Evolutionary conservation across 2,888 invertebrate genomes (phyloP).

Genomic region (Orthosia gothica): DNA sequence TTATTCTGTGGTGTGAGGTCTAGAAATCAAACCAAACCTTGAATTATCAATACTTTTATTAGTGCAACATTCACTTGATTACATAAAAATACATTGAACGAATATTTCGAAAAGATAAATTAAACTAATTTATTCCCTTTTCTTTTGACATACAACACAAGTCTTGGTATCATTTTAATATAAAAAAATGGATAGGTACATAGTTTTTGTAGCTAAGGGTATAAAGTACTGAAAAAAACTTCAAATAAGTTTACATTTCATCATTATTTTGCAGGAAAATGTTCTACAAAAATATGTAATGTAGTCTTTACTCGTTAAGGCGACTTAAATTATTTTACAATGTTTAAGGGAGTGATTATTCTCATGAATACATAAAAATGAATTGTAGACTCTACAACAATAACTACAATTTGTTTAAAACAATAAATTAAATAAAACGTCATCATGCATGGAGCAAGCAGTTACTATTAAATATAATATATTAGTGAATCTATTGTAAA

Average conservation of each 20-base stretch:
- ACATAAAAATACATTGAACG: slow-evolving; percentile 69
- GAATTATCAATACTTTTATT: slow-evolving; percentile 74
- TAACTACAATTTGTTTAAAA: neutral
- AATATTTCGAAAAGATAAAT: slow-evolving; percentile 48
- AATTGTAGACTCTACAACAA: neutral
- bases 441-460: slow-evolving; percentile 12
- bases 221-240: neutral
- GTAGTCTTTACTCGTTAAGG: neutral
- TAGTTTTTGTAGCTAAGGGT: neutral
- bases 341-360: too few relatives aligned
- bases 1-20: neutral
- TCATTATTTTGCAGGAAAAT: neutral
- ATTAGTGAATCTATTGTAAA: slow-evolving; percentile 25
- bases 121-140: slow-evolving; percentile 61
- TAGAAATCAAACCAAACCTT: slow-evolving; percentile 35
- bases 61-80: slow-evolving; percentile 75
- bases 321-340: too few relatives aligned
- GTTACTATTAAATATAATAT: neutral
- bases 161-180: neutral
- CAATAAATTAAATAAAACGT: slow-evolving; percentile 11
- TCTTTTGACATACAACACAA: slow-evolving; percentile 11
- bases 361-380: neutral
- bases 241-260: neutral
- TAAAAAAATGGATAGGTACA: slow-evolving; percentile 2
- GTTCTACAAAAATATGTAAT: neutral